Percentiles rank a stretch among this genome's conserved stretches.
Evolutionary conservation across 2,888 invertebrate genomes (phyloP).

Genomic region (Acanthosoma haemorrhoidale): DNA sequence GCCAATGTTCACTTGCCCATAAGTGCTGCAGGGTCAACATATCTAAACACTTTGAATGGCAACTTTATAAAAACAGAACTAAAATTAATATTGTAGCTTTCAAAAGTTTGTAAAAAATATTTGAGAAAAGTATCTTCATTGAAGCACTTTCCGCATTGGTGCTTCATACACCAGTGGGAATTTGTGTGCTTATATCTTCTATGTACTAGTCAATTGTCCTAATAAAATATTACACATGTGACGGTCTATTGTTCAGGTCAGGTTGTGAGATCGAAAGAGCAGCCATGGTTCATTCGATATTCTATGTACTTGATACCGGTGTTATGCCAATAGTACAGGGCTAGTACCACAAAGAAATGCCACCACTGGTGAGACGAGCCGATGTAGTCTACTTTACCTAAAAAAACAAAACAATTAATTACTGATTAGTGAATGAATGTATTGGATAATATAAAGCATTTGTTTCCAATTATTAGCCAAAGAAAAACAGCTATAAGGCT

Average conservation of each 20-base stretch:
- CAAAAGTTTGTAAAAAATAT: not conserved
- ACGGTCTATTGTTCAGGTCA: slow-evolving; percentile 16
- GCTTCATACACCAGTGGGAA: not conserved
- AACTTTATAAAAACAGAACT: not conserved
- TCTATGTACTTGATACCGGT: slow-evolving; percentile 76
- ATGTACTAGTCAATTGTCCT: not conserved
- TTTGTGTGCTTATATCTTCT: not conserved
- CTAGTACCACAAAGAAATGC: slow-evolving; percentile 84
- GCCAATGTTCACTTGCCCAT: no score
- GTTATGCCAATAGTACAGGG: slow-evolving; percentile 92
- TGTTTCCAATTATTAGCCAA: no score
- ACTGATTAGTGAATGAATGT: not conserved
- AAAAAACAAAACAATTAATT: slow-evolving; percentile 39
- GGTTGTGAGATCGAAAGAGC: slow-evolving; percentile 46
- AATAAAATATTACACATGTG: not conserved
- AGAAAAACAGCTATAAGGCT: no score
- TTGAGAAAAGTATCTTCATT: not conserved
- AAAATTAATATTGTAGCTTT: not conserved
- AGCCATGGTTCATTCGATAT: slow-evolving; percentile 73
- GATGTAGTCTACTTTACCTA: slow-evolving; percentile 77
- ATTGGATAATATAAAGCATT: no score
- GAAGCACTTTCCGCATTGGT: not conserved
- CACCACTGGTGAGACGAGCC: slow-evolving; percentile 97
- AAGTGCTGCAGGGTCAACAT: not conserved
- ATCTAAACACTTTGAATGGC: not conserved